Base-by-base conservation (phyloP, 2,113 vertebrate species). In the Vombatus ursinus region DNA sequence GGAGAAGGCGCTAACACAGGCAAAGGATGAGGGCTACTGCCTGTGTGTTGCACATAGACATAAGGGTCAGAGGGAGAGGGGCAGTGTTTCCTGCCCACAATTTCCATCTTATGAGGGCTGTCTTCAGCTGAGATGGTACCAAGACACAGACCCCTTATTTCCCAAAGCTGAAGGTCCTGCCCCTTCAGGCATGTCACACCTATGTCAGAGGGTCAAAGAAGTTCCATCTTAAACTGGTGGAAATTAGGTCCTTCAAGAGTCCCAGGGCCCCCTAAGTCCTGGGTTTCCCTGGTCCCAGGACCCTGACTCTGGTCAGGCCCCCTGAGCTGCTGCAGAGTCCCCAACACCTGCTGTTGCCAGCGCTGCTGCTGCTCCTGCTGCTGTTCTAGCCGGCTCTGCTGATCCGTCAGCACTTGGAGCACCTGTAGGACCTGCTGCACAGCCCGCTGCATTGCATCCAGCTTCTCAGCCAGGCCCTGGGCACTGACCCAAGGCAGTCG, bases 321-420 rank as follows among this genome's bases (percentile, higher is more conserved):
- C 98, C 98, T 97, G 1, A 99, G 97, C 95, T 97, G 98, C 98
- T 99, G 99, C 50, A 99, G 98, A 0, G 98, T 98, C 98, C 98
- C 96, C 93, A 99, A 98, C 96, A 99, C 98, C 97, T 99, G 99
- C 94, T 98, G 99, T 98, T 99, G 99, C 96, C 99, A 98, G 57
- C 98, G 98, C 3, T 99, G 99, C 97, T 99, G 99, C 92, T 99
- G 99, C 8, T 95, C 97, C 97, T 99, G 99, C 97, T 99, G 99
- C 25, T 98, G 98, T 48, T 99, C 99, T 96, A 99, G 96, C 14
- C 94, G 96, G 91, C 98, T 97, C 91, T 99, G 99, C 92, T 98
- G 98, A 98, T 99, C 99, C 68, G 98, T 98, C 93, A 99, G 97
- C 22, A 96, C 50, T 0, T 99, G 98, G 95, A 99, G 96, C 0